Evolutionary conservation across 2,113 vertebrate species (phyloP).

Genomic region (Leptobrachium leishanense): DNA sequence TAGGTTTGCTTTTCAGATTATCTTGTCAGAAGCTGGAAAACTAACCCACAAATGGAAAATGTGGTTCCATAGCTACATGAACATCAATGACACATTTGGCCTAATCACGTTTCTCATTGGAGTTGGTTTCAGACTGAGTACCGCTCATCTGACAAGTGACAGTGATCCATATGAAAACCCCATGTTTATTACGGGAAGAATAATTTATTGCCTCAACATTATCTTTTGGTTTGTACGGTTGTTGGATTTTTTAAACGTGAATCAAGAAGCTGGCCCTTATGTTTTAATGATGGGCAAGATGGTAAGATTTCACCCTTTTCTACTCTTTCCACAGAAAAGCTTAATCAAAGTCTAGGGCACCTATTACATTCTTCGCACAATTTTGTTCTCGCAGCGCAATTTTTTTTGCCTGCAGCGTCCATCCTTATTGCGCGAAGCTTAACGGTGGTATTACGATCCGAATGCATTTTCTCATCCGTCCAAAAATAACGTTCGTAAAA

Average conservation of each 20-base stretch:
- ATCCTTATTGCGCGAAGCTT: too few species aligned
- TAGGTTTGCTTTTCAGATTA: conserved; percentile 74
- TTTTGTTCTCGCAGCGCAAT: too few species aligned
- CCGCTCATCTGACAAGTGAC: conserved; percentile 63
- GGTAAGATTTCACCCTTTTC: conserved; percentile 71
- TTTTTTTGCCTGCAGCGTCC: too few species aligned
- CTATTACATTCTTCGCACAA: too few species aligned
- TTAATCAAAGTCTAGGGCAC: too few species aligned
- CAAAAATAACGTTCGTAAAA: too few species aligned
- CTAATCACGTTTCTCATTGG: conserved; percentile 91
- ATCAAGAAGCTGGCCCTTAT: conserved; percentile 95
- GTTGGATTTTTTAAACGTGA: conserved; percentile 92
- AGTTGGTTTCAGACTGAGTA: conserved; percentile 86
- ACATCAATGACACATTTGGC: conserved; percentile 90
- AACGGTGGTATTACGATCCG: too few species aligned
- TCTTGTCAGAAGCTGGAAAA: conserved; percentile 97
- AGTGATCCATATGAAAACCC: conserved; percentile 63
- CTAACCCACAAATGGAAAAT: conserved; percentile 95
- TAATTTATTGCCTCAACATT: conserved; percentile 94
- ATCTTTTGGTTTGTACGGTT: conserved; percentile 98
- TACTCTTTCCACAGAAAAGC: not conserved
- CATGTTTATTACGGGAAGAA: conserved; percentile 82
- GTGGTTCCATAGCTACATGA: conserved; percentile 96
- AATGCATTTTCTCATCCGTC: too few species aligned
- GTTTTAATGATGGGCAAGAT: conserved; percentile 99